Percentiles rank a stretch among this genome's conserved stretches.
Conservation (phyloP, 2,888 invertebrate genomes). For the Reticulitermes lucifugus region DNA sequence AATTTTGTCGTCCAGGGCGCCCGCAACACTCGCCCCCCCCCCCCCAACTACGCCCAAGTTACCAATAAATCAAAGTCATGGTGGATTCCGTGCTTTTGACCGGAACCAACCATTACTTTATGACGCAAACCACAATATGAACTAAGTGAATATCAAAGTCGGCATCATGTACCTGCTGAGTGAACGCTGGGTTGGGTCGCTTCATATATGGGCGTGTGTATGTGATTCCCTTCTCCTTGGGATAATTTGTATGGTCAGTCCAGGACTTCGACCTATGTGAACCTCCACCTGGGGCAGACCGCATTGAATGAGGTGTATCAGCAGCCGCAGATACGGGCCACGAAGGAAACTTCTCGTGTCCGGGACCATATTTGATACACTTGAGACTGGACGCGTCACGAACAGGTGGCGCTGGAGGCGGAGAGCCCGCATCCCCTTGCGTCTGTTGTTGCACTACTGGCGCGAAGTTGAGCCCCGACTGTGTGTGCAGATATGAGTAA, state of each 20-base stretch:
- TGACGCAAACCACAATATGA: too few relatives aligned
- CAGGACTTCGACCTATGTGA: slow-evolving; percentile 76
- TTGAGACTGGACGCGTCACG: slow-evolving; percentile 76
- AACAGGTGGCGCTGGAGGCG: slow-evolving; percentile 72
- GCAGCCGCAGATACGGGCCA: slow-evolving; percentile 77
- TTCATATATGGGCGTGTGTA: slow-evolving; percentile 75
- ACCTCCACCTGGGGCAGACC: slow-evolving; percentile 65
- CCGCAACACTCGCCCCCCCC: too few relatives aligned
- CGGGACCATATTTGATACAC: slow-evolving; percentile 74
- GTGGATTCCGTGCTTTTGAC: too few relatives aligned
- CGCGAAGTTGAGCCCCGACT: slow-evolving; percentile 58
- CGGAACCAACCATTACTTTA: too few relatives aligned
- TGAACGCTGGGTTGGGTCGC: slow-evolving; percentile 69
- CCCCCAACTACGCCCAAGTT: too few relatives aligned
- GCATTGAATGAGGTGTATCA: slow-evolving; percentile 64
- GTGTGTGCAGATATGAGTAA: slow-evolving; percentile 59
- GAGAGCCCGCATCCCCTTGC: slow-evolving; percentile 54
- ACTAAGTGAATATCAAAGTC: too few relatives aligned
- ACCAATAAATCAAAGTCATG: too few relatives aligned
- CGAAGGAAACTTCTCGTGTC: slow-evolving; percentile 80
- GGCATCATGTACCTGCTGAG: slow-evolving; percentile 67
- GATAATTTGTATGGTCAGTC: slow-evolving; percentile 78
- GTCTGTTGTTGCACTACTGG: slow-evolving; percentile 45
- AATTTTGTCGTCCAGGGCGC: too few relatives aligned
- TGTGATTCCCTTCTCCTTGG: slow-evolving; percentile 73